These are phyloP conservation scores for Pelecanus crispus DNA, from an alignment of 2,113 vertebrate genomes.

Conservation along the genomic window DNA sequence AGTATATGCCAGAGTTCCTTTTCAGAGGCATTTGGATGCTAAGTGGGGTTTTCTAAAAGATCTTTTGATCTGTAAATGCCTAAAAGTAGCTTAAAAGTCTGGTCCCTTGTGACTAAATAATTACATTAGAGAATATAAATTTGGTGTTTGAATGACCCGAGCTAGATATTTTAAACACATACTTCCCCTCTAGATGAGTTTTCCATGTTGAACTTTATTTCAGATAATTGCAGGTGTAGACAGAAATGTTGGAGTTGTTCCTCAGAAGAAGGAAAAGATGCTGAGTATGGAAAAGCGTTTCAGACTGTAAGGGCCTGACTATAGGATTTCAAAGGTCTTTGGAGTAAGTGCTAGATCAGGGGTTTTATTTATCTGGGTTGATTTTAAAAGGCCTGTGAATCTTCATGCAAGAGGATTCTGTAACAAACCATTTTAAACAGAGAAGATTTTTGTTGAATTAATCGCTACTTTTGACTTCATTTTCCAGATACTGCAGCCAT, in stretches of 20 bases:
- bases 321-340: neutral
- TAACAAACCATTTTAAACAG: neutral
- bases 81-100: neutral
- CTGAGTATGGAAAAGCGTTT: neutral
- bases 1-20: neutral
- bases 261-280: neutral
- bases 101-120: neutral
- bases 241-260: neutral
- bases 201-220: constrained; percentile 24
- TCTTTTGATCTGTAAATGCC: neutral
- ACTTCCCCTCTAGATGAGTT: neutral
- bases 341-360: neutral
- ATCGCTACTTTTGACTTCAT: neutral
- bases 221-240: constrained; percentile 24
- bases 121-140: neutral
- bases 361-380: neutral
- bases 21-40: neutral
- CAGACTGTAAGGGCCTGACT: neutral
- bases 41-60: neutral
- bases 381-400: neutral
- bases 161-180: neutral
- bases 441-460: neutral
- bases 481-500: neutral
- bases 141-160: neutral
- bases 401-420: neutral